These are phyloP conservation scores for Nudaria mundana DNA, from an alignment of 2,888 invertebrate genomes.

Conservation along the genomic window DNA sequence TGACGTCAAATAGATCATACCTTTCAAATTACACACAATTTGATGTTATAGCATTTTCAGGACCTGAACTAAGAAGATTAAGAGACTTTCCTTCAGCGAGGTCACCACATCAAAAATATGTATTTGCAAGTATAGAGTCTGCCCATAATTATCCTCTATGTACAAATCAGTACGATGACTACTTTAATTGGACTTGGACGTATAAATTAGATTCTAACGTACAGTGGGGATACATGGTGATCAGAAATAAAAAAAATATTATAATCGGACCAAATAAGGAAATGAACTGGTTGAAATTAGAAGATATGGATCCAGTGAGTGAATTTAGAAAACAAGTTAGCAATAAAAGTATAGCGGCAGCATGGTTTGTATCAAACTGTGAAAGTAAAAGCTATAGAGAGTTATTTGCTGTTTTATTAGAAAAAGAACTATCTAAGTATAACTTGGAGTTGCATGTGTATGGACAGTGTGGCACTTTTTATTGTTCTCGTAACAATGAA, in stretches of 20 bases:
- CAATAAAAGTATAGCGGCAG: slow-evolving; percentile 45
- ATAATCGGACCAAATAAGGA: slow-evolving; percentile 38
- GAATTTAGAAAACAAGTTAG: slow-evolving; percentile 34
- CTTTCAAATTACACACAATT: slow-evolving; percentile 28
- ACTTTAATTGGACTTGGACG: slow-evolving; percentile 54
- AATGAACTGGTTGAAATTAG: slow-evolving; percentile 40
- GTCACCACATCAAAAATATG: slow-evolving; percentile 45
- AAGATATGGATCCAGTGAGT: slow-evolving; percentile 38
- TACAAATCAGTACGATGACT: slow-evolving; percentile 34
- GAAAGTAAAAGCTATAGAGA: slow-evolving; percentile 34
- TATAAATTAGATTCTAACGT: slow-evolving; percentile 44
- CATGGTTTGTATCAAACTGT: slow-evolving; percentile 56
- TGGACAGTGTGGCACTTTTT: slow-evolving; percentile 32
- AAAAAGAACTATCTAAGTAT: slow-evolving; percentile 30
- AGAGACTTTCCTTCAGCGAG: slow-evolving; percentile 35
- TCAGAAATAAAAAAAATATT: slow-evolving; percentile 32
- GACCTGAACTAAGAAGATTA: slow-evolving; percentile 11
- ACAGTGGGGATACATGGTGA: slow-evolving; percentile 41
- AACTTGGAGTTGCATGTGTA: slow-evolving; percentile 43
- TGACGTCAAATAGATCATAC: slow-evolving; percentile 12
- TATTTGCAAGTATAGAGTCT: slow-evolving; percentile 47
- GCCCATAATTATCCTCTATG: slow-evolving; percentile 42
- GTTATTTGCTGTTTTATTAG: slow-evolving; percentile 29
- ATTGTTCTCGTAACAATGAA: slow-evolving; percentile 29
- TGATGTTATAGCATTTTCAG: slow-evolving; percentile 33